Conservation (phyloP, 2,888 invertebrate species). For the Meiosimyza decipiens region DNA sequence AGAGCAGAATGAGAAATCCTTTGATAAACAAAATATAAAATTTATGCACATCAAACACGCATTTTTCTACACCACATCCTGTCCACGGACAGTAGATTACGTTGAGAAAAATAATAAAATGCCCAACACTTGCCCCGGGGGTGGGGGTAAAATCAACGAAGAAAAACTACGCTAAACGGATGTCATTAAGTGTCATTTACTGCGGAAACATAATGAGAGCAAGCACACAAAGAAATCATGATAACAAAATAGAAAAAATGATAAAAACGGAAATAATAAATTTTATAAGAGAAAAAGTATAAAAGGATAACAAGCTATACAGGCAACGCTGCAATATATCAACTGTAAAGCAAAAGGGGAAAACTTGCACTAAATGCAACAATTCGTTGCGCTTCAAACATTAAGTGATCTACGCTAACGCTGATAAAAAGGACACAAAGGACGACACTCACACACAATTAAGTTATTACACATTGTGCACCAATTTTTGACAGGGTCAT, state of each 20-base stretch:
- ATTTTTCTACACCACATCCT: conserved; percentile 42
- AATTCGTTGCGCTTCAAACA: conserved; percentile 52
- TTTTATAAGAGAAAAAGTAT: conserved; percentile 18
- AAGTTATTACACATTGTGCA: conserved; percentile 2
- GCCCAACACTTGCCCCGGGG: conserved; percentile 12
- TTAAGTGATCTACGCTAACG: not conserved
- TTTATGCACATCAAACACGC: conserved; percentile 10
- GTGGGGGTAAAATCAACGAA: conserved; percentile 15
- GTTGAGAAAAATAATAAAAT: conserved; percentile 57
- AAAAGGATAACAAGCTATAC: conserved; percentile 44
- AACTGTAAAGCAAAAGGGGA: conserved; percentile 4
- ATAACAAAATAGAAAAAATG: conserved; percentile 21
- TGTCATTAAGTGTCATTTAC: conserved; percentile 56
- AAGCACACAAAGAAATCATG: conserved; percentile 13
- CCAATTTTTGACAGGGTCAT: conserved; percentile 45
- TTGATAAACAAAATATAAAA: not conserved
- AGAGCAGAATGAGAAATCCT: not conserved
- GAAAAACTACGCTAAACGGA: conserved; percentile 49
- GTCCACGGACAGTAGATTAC: conserved; percentile 52
- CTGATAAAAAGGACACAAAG: conserved; percentile 16
- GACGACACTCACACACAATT: conserved; percentile 4
- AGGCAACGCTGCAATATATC: conserved; percentile 27
- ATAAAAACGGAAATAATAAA: conserved; percentile 47
- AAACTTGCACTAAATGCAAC: conserved; percentile 3
- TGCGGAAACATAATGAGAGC: conserved; percentile 38